Evolutionary conservation across 1,140 invertebrate species (phyloP).

Genomic region (Drosophila sp.): DNA sequence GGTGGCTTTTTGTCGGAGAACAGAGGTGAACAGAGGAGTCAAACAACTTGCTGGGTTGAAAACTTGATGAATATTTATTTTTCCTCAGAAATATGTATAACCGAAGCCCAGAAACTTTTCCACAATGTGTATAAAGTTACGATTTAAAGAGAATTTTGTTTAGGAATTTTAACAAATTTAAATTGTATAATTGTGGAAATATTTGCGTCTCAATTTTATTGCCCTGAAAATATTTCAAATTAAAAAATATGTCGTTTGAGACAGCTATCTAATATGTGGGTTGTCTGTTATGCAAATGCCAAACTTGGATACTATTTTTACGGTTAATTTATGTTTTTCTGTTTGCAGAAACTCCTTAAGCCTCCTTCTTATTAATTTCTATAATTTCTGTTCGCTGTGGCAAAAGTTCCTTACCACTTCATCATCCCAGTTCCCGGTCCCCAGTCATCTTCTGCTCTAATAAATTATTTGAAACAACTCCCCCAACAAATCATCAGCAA

Average conservation of each 20-base stretch:
- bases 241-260: too few species aligned
- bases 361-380: background rate
- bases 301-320: too few species aligned
- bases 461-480: conserved; percentile 47
- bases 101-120: conserved; percentile 5
- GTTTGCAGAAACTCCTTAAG: background rate
- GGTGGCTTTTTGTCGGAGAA: conserved; percentile 28
- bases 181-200: background rate
- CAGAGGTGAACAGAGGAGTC: background rate
- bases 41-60: conserved; percentile 25
- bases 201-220: too few species aligned
- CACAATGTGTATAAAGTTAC: background rate
- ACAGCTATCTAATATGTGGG: too few species aligned
- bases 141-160: conserved; percentile 6
- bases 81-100: conserved; percentile 17
- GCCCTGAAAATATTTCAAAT: too few species aligned
- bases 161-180: background rate
- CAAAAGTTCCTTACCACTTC: conserved; percentile 21
- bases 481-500: conserved; percentile 47
- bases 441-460: conserved; percentile 15
- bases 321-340: background rate
- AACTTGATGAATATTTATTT: conserved; percentile 49
- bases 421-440: background rate
- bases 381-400: background rate
- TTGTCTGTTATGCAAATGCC: too few species aligned